These are phyloP conservation scores for Hypothenemus hampei DNA, from an alignment of 1,140 invertebrate genomes.

Conservation along the genomic window DNA sequence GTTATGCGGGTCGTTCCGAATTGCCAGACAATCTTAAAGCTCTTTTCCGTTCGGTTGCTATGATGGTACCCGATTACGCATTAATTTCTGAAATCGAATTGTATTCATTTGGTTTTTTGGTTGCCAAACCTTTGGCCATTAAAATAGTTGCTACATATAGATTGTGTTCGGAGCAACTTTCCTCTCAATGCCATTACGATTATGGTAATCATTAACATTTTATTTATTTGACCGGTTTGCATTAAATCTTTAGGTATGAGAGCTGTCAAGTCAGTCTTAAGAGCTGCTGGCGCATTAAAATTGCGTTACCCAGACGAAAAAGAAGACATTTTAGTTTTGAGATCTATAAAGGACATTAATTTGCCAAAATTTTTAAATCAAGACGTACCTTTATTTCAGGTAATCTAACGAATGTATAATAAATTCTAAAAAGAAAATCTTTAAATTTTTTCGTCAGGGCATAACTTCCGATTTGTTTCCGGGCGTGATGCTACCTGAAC, in stretches of 20 bases:
- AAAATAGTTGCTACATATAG: constrained; percentile 94
- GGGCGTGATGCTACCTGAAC: constrained; percentile 67
- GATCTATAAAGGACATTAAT: constrained; percentile 92
- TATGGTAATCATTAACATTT: constrained; percentile 58
- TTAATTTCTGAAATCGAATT: constrained; percentile 91
- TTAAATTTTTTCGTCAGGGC: constrained; percentile 60
- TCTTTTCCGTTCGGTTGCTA: constrained; percentile 90
- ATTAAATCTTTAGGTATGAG: constrained; percentile 59
- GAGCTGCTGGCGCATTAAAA: constrained; percentile 86
- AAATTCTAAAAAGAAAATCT: background rate
- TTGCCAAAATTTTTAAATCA: constrained; percentile 85
- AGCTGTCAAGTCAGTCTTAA: constrained; percentile 83
- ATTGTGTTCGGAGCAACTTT: constrained; percentile 91
- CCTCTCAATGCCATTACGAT: constrained; percentile 94
- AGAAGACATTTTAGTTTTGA: constrained; percentile 75
- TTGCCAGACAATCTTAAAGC: constrained; percentile 95
- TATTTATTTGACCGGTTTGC: background rate
- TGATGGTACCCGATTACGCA: constrained; percentile 97
- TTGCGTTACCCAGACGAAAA: constrained; percentile 80
- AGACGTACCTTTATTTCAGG: constrained; percentile 82
- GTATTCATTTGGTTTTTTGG: constrained; percentile 90
- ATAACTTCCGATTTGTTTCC: constrained; percentile 92
- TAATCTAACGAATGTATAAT: constrained; percentile 33
- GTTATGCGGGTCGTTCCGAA: constrained; percentile 87
- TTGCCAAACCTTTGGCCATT: constrained; percentile 79